phyloP scores from a whole-genome alignment of 1,140 invertebrate genomes.

The Panagrolaimus sp. region DNA sequence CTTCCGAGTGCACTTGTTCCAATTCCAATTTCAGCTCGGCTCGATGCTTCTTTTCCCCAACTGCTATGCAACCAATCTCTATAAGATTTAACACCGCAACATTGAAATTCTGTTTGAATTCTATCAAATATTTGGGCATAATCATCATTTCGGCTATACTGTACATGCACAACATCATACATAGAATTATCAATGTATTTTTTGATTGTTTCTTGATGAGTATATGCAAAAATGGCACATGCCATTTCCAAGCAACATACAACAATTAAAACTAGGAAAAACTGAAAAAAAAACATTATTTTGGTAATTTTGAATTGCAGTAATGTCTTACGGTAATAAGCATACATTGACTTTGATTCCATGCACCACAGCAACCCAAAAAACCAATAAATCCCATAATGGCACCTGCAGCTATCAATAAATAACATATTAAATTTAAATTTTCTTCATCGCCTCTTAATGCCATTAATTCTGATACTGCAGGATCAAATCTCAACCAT shows the following conservation, averaged over 20 bases:
- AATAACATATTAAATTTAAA: slow-evolving; percentile 18
- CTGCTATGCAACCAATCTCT: slow-evolving; percentile 23
- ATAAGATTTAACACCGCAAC: slow-evolving; percentile 29
- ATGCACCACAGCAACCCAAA: slow-evolving; percentile 30
- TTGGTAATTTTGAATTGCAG: not conserved
- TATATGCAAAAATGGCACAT: slow-evolving; percentile 27
- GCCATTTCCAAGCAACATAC: slow-evolving; percentile 26
- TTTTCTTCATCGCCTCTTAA: slow-evolving; percentile 16
- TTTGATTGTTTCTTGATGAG: slow-evolving; percentile 24
- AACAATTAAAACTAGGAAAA: slow-evolving; percentile 22
- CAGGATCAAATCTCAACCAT: slow-evolving; percentile 29
- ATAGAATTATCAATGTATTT: slow-evolving; percentile 26
- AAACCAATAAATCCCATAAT: slow-evolving; percentile 27
- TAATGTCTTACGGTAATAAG: slow-evolving; percentile 21
- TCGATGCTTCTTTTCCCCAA: slow-evolving; percentile 14
- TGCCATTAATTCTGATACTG: slow-evolving; percentile 17
- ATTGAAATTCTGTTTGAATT: slow-evolving; percentile 25
- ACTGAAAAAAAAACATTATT: slow-evolving; percentile 16
- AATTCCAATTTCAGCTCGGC: slow-evolving; percentile 21
- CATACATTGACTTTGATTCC: slow-evolving; percentile 30
- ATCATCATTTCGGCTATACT: slow-evolving; percentile 20
- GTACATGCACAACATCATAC: slow-evolving; percentile 17
- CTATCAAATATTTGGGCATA: slow-evolving; percentile 23
- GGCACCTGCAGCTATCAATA: slow-evolving; percentile 20
- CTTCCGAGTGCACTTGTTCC: slow-evolving; percentile 14